Evolutionary conservation across 2,113 vertebrate species (phyloP).

Genomic region (Mesitornis unicolor): DNA sequence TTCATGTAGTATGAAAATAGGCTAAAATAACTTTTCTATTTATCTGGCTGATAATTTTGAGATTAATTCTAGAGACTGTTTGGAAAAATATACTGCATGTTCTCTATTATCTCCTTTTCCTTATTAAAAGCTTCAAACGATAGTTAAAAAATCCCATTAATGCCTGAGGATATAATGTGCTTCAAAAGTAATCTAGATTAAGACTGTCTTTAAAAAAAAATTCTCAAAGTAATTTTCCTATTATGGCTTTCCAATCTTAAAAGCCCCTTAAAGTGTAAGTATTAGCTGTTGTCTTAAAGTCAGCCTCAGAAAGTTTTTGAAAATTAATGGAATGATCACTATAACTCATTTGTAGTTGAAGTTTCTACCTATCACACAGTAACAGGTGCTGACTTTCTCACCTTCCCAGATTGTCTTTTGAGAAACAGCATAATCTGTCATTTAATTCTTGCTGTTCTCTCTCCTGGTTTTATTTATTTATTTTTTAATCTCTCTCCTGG

Average conservation of each 20-base stretch:
- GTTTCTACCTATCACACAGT: not conserved
- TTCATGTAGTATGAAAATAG: not conserved
- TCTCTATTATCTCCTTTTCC: not conserved
- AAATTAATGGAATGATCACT: not conserved
- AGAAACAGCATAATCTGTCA: not conserved
- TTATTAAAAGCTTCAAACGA: not conserved
- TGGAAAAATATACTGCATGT: not conserved
- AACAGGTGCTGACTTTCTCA: not conserved
- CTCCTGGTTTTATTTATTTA: no score
- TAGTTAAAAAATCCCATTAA: not conserved
- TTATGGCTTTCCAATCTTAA: not conserved
- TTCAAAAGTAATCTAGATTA: not conserved
- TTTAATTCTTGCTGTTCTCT: not conserved
- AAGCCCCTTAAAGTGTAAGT: not conserved
- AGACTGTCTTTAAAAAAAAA: not conserved
- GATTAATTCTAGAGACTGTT: not conserved
- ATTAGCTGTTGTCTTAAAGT: not conserved
- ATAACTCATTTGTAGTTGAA: not conserved
- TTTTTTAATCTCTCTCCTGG: not conserved
- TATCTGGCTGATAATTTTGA: not conserved
- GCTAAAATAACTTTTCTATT: not conserved
- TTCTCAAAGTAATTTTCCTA: not conserved
- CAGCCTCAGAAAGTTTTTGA: not conserved
- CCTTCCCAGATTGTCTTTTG: not conserved
- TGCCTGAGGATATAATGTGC: not conserved